These are phyloP conservation scores for Bujurquina vittata DNA, from an alignment of 2,113 vertebrate species.

Conservation along the genomic window DNA sequence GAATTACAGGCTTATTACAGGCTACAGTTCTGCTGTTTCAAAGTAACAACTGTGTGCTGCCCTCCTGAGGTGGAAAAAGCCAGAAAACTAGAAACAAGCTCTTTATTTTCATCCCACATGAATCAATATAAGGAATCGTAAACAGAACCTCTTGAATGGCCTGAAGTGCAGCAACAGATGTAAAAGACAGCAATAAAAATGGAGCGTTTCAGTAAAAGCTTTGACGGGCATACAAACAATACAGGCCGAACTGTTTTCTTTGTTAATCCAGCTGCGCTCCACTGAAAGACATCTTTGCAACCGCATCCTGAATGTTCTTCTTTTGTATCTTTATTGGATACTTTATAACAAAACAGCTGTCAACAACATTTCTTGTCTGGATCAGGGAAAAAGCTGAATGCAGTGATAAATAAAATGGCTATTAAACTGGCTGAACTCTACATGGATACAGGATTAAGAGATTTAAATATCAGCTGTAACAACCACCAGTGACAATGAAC, in stretches of 20 bases:
- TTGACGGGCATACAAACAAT: conserved; percentile 15
- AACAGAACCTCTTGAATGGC: conserved; percentile 23
- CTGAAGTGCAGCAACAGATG: background rate
- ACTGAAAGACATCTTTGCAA: background rate
- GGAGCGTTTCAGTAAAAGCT: background rate
- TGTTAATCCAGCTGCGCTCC: background rate
- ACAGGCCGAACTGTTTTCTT: background rate
- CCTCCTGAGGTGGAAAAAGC: conserved; percentile 35
- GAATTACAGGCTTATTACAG: background rate
- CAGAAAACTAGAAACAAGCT: background rate
- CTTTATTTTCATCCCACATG: background rate
- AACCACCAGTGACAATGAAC: background rate
- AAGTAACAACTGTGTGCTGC: conserved; percentile 38
- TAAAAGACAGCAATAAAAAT: background rate
- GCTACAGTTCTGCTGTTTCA: background rate
- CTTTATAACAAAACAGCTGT: background rate
- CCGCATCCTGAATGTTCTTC: background rate
- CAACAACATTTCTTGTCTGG: background rate
- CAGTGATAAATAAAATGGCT: background rate
- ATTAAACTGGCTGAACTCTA: background rate
- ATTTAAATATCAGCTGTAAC: background rate
- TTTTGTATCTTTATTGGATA: too few species aligned
- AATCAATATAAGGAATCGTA: background rate
- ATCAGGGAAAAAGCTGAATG: background rate
- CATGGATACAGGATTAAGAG: background rate